Evolutionary conservation across 1,140 invertebrate species (phyloP), one percentile per base, ranked within the genome.

Genomic region (Physella acuta): DNA sequence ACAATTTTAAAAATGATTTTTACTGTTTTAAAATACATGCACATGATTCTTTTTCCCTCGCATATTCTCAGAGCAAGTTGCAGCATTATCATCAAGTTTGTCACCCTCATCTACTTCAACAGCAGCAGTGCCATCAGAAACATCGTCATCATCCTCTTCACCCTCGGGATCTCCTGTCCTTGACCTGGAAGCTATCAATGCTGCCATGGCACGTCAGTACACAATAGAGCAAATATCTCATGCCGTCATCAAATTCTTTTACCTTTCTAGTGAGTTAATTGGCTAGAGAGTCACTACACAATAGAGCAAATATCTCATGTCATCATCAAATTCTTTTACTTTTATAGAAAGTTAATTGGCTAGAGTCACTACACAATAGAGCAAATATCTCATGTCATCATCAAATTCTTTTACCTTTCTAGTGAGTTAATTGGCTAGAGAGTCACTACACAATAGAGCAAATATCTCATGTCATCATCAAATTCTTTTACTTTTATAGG

Each of bases 151-250:
- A 30, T 64, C 44, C 17, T 26, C 17, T 2, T 64, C 62, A 8
- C 16, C 62, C 28, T 28, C 49, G n/a, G 62, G 37, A 52, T 64
- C 62, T 2, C 11, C 44, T 5, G 26, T 30, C 28, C 20, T 64
- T n/a, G 49, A 64, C 30, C 44, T 52, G 44, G 62, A 64, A 34
- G 49, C 62, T 30, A 64, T 64, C 49, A 64, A 64, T 26, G 62
- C 62, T 51, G 62, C 62, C 17, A 24, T 61, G 59, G 49, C 62
- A 64, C 52, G 62, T 64, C 62, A 64, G 62, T 64, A 64, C 62
- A 64, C 62, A 16, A 1, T 51, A 30, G 62, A 64, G 49, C 62
- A 64, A 52, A 64, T 64, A 51, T 4, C 39, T 64, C 39, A 36
- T 52, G 62, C 62, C 33, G 44, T 64, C 62, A 30, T 49, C 28